Base-by-base conservation (phyloP, 2,113 vertebrate species). In the Bungarus multicinctus region DNA sequence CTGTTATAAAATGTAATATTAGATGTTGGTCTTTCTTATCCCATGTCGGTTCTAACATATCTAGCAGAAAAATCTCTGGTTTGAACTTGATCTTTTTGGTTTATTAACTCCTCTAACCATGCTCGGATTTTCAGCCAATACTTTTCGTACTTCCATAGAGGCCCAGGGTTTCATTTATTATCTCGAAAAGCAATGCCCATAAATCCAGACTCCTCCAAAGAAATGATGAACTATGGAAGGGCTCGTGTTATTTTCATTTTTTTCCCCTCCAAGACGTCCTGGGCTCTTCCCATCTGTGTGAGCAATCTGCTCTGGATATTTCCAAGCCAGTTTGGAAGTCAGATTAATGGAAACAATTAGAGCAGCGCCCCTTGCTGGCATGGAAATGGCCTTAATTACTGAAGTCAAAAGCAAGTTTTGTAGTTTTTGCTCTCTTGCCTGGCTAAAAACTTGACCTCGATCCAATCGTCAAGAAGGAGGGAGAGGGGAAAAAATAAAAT, bases 321-420 rank as follows among this genome's bases (percentile, higher is more conserved):
- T 98, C 95, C 97, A 25, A 98, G 97, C 97, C 97, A 98, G 97
- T 97, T 98, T 98, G 97, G 97, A 97, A 94, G 96, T 96, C 97
- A 98, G 98, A 98, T 98, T 98, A 98, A 98, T 98, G 97, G 34
- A 2, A 94, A 97, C 98, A 98, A 97, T 98, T 98, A 98, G 97
- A 97, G 97, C 55, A 97, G 96, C 97, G 98, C 97, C 97, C 97
- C 98, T 97, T 97, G 97, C 96, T 98, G 97, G 97, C 98, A 94
- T 98, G 98, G 97, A 94, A 98, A 98, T 96, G 97, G 97, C 97
- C 97, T 98, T 97, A 97, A 96, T 97, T 98, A 98, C 97, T 97
- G 98, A 96, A 98, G 98, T 97, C 97, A 58, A 58, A 58, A 58
- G 96, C 97, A 98, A 98, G 97, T 98, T 97, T 97, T 97, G 97